phyloP scores from a whole-genome alignment of 2,797 vertebrate species.

The Buceros bicornis region DNA sequence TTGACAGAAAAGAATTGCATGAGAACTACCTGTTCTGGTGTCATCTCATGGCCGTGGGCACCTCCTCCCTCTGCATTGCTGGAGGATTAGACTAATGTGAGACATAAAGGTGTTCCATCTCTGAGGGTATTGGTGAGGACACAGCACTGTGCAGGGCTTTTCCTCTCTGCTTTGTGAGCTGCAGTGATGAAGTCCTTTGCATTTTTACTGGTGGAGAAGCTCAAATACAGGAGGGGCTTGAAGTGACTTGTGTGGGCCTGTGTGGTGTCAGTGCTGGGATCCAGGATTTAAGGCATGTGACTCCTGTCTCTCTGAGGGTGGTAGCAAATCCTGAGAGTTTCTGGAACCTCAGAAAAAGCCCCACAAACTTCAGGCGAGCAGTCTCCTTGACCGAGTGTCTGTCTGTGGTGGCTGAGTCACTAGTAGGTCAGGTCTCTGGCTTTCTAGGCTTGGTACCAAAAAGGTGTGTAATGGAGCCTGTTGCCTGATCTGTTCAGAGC shows the following conservation, averaged over 20 bases:
- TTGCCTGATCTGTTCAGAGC: not conserved
- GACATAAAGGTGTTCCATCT: not conserved
- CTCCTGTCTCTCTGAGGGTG: not conserved
- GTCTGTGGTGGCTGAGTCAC: not conserved
- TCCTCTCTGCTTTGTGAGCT: not conserved
- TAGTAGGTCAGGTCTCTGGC: not conserved
- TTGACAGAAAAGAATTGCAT: rapidly evolving
- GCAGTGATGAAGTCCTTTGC: not conserved
- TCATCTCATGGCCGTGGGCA: not conserved
- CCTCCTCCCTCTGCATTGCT: not conserved
- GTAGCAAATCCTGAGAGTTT: not conserved
- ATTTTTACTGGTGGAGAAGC: not conserved
- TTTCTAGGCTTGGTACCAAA: not conserved
- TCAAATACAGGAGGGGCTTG: not conserved
- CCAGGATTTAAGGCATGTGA: not conserved
- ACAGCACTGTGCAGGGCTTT: not conserved
- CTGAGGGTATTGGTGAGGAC: not conserved
- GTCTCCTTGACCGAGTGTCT: not conserved
- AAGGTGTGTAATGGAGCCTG: not conserved
- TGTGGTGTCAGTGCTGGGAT: not conserved
- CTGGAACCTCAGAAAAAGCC: not conserved
- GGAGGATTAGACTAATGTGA: not conserved
- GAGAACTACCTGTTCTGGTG: not conserved
- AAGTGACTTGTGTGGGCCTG: not conserved
- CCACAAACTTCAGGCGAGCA: not conserved